Conservation (phyloP, 2,888 invertebrate genomes). For the Tetranychus piercei region DNA sequence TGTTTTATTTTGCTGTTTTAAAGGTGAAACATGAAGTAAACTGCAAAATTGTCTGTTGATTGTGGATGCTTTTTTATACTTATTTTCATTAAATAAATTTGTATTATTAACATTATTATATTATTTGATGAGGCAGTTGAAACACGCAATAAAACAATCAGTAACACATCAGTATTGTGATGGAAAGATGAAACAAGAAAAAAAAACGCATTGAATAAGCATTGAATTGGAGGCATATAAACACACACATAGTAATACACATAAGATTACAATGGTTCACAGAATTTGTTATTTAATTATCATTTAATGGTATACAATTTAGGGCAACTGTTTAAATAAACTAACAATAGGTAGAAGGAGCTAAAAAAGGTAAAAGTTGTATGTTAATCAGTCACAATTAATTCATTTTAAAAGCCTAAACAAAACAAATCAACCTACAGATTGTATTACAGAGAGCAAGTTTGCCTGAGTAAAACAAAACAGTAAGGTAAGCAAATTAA, state of each 20-base stretch:
- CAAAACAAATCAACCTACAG: background rate
- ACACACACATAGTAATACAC: too few relatives aligned
- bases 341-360: background rate
- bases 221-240: too few relatives aligned
- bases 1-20: too few relatives aligned
- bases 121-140: background rate
- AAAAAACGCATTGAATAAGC: too few relatives aligned
- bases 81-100: too few relatives aligned
- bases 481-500: background rate
- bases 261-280: background rate
- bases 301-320: background rate
- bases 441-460: background rate
- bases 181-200: too few relatives aligned
- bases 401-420: background rate
- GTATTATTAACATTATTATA: too few relatives aligned
- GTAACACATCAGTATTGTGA: background rate
- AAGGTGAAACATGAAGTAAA: too few relatives aligned
- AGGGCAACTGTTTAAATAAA: background rate
- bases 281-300: background rate
- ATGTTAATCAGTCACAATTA: background rate
- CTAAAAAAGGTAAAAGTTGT: background rate
- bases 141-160: constrained; percentile 1
- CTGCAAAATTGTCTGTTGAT: too few relatives aligned
- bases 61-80: too few relatives aligned
- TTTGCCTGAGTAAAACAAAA: background rate